phyloP scores from a whole-genome alignment of 2,797 vertebrate species.

The Ceyx erithaca region DNA sequence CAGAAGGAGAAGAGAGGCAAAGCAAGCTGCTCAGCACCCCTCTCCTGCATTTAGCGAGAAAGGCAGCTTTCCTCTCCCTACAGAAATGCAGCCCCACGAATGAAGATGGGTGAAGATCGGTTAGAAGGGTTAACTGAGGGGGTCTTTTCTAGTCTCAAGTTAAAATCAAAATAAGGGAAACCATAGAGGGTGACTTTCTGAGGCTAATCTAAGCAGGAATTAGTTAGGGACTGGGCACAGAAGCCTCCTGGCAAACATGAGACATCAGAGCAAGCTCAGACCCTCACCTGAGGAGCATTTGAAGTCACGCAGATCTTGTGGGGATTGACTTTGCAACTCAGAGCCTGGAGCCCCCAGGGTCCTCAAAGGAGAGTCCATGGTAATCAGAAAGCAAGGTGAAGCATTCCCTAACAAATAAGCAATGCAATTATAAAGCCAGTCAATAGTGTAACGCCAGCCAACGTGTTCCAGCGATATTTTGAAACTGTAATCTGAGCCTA shows the following conservation, averaged over 20 bases:
- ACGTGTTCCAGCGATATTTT: slow-evolving; percentile 87
- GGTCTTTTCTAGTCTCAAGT: not conserved
- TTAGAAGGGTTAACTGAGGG: not conserved
- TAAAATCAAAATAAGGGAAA: not conserved
- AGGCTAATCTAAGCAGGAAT: not conserved
- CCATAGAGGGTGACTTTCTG: not conserved
- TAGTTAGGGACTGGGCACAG: not conserved
- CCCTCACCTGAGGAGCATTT: not conserved
- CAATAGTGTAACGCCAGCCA: slow-evolving; percentile 74
- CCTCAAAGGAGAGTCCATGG: slow-evolving; percentile 64
- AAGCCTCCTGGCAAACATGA: not conserved
- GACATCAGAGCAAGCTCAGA: not conserved
- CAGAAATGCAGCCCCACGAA: not conserved
- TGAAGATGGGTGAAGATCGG: not conserved
- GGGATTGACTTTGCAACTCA: not conserved
- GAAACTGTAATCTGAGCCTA: slow-evolving; percentile 94
- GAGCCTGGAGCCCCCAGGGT: slow-evolving; percentile 24
- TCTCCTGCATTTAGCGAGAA: not conserved
- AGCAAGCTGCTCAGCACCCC: not conserved
- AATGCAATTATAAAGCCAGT: slow-evolving; percentile 80
- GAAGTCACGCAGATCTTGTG: not conserved
- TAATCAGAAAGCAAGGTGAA: slow-evolving; percentile 80
- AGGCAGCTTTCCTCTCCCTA: not conserved
- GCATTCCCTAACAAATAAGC: slow-evolving; percentile 78
- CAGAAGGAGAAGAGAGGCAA: not conserved